Evolutionary conservation across 1,140 invertebrate genomes (phyloP).

Genomic region (Elysia chlorotica): DNA sequence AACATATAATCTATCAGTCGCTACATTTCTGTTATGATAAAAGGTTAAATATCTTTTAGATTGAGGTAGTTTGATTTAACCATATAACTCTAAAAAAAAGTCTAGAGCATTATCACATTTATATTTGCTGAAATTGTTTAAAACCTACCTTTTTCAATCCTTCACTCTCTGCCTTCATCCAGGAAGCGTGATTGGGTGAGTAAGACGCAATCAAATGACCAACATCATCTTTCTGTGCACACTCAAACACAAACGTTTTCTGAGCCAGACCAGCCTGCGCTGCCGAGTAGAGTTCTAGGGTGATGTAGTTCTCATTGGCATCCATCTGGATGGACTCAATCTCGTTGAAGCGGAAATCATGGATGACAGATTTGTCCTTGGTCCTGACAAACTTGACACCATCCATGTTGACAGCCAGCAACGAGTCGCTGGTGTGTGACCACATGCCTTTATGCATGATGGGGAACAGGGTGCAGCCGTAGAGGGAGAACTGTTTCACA

Average conservation of each 20-base stretch:
- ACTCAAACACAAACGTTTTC: constrained; percentile 93
- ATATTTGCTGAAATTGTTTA: too few relatives aligned
- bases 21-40: too few relatives aligned
- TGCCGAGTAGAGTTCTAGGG: constrained; percentile 73
- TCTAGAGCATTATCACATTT: too few relatives aligned
- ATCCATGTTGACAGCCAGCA: constrained; percentile 89
- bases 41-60: not conserved
- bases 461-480: constrained; percentile 90
- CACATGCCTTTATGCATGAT: constrained; percentile 91
- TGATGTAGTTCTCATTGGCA: constrained; percentile 88
- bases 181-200: constrained; percentile 80
- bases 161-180: constrained; percentile 83
- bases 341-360: constrained; percentile 50
- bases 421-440: constrained; percentile 77
- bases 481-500: constrained; percentile 96
- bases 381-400: constrained; percentile 69
- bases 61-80: too few relatives aligned
- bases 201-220: constrained; percentile 91
- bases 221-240: constrained; percentile 84
- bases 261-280: constrained; percentile 69
- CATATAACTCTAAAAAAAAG: too few relatives aligned
- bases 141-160: constrained; percentile 68
- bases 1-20: too few relatives aligned
- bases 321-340: constrained; percentile 77
- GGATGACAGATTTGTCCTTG: constrained; percentile 53